Evolutionary conservation across 2,113 vertebrate genomes (phyloP).

Genomic region (Erythrocebus patas): DNA sequence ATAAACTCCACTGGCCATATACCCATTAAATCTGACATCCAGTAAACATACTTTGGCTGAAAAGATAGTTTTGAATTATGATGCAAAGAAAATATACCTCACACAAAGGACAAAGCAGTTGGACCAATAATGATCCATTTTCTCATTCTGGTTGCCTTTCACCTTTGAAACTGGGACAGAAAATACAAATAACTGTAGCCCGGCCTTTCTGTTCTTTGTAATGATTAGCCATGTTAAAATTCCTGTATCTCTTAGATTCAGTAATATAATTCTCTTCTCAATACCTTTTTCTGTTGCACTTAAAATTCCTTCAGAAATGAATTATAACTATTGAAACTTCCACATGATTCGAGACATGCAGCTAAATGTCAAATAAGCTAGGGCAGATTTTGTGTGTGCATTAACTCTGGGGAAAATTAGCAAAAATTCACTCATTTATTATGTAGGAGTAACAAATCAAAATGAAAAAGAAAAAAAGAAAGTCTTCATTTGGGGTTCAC

Average conservation of each 20-base stretch:
- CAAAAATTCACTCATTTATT: background rate
- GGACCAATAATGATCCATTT: background rate
- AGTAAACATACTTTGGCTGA: background rate
- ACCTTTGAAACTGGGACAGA: slow-evolving; percentile 5
- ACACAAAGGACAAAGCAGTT: background rate
- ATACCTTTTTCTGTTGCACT: slow-evolving; percentile 26
- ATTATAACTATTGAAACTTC: slow-evolving; percentile 18
- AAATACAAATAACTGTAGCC: background rate
- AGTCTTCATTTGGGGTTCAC: background rate
- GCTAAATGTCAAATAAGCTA: slow-evolving; percentile 1
- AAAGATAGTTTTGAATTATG: slow-evolving; percentile 11
- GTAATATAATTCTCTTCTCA: background rate
- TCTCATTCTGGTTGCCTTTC: background rate
- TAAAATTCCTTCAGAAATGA: slow-evolving; percentile 35
- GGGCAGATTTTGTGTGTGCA: background rate
- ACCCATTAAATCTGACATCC: background rate
- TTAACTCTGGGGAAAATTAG: background rate
- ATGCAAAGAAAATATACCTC: background rate
- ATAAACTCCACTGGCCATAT: background rate
- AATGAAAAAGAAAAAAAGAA: background rate
- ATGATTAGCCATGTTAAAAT: slow-evolving; percentile 44
- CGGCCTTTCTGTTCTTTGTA: background rate
- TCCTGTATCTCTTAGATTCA: background rate
- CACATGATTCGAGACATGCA: background rate
- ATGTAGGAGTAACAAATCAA: background rate